Percentiles rank a stretch among this genome's conserved stretches.
Conservation (phyloP, 2,888 invertebrate species). For the Timema cristinae region DNA sequence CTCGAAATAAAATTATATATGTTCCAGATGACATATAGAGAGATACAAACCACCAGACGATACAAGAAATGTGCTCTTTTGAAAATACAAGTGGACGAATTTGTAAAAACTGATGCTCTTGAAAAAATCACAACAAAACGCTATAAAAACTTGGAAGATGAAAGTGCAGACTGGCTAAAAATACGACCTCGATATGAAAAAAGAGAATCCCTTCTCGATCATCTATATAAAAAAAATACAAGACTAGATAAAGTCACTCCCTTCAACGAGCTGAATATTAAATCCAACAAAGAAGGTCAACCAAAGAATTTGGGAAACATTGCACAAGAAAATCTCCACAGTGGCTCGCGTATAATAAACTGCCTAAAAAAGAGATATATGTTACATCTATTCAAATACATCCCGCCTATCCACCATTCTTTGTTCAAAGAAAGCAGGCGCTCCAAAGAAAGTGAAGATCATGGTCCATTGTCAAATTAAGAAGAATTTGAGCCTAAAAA, state of each 20-base stretch:
- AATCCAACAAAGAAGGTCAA: not conserved
- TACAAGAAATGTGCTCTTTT: not conserved
- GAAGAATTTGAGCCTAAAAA: too few species aligned
- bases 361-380: constrained; percentile 5
- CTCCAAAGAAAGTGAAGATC: not conserved
- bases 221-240: not conserved
- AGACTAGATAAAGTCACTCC: not conserved
- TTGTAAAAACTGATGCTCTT: not conserved
- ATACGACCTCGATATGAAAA: not conserved
- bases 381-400: not conserved
- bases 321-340: not conserved
- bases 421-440: not conserved
- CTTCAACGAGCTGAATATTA: not conserved
- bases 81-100: not conserved
- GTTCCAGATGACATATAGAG: constrained; percentile 9
- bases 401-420: not conserved
- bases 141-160: constrained; percentile 2
- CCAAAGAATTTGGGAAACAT: not conserved
- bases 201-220: not conserved
- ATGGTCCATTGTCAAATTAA: not conserved
- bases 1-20: not conserved
- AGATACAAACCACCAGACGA: constrained; percentile 2
- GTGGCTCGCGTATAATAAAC: not conserved
- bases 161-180: not conserved
- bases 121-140: not conserved